Conservation (phyloP, 2,888 invertebrate genomes). For the Orchestes rusci region DNA sequence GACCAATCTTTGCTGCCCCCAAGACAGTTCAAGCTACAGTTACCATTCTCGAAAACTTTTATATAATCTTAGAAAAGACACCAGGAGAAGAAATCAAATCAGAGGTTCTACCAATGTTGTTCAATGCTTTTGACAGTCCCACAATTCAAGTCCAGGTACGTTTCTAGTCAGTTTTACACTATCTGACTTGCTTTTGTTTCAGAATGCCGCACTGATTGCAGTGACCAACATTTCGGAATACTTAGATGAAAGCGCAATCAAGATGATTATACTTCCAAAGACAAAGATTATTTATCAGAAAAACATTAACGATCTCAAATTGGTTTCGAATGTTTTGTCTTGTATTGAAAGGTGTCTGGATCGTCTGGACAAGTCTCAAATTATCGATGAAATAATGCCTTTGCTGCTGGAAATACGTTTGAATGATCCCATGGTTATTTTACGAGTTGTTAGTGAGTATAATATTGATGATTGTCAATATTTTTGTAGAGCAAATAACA, state of each 20-base stretch:
- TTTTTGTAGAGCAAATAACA: no score
- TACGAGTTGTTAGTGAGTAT: slow-evolving; percentile 90
- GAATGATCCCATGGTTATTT: slow-evolving; percentile 81
- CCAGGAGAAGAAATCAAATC: slow-evolving; percentile 68
- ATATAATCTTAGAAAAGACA: slow-evolving; percentile 82
- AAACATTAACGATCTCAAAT: slow-evolving; percentile 70
- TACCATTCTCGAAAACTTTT: slow-evolving; percentile 81
- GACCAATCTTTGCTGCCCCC: slow-evolving; percentile 74
- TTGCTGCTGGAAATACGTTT: slow-evolving; percentile 79
- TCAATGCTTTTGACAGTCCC: slow-evolving; percentile 79
- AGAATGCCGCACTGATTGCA: slow-evolving; percentile 86
- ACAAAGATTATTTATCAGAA: slow-evolving; percentile 75
- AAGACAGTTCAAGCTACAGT: slow-evolving; percentile 82
- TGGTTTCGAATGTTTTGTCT: slow-evolving; percentile 69
- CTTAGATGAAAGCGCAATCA: slow-evolving; percentile 74
- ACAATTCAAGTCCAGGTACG: slow-evolving; percentile 84
- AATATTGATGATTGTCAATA: no score
- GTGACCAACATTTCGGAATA: slow-evolving; percentile 79
- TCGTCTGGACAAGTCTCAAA: slow-evolving; percentile 77
- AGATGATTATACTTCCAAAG: slow-evolving; percentile 74
- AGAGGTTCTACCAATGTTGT: slow-evolving; percentile 81
- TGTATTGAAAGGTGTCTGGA: slow-evolving; percentile 76
- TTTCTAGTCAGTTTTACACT: background rate
- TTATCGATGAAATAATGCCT: slow-evolving; percentile 86
- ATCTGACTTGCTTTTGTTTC: slow-evolving; percentile 29